Evolutionary conservation across 2,797 vertebrate species (phyloP).

Genomic region (Callimico goeldii): DNA sequence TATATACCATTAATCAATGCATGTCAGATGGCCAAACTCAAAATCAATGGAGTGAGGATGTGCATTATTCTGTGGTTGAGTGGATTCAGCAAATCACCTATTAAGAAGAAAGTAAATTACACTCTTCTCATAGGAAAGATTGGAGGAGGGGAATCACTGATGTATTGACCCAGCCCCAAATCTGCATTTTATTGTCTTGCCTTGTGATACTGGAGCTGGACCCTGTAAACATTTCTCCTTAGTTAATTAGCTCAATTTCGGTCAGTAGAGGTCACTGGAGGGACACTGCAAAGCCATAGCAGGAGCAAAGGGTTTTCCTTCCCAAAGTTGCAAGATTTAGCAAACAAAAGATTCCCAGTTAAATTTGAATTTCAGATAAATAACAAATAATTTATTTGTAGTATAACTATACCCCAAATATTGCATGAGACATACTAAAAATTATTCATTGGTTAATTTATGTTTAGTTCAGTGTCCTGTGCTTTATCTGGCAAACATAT

Average conservation of each 20-base stretch:
- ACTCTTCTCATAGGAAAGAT: background rate
- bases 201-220: background rate
- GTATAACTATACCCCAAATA: background rate
- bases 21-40: background rate
- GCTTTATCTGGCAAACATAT: background rate
- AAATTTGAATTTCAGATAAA: background rate
- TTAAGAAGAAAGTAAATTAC: background rate
- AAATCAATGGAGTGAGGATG: accelerated
- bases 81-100: background rate
- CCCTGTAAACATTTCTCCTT: background rate
- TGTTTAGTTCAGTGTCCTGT: background rate
- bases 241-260: background rate
- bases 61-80: accelerated
- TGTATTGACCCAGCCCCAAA: background rate
- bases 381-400: background rate
- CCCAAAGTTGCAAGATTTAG: background rate
- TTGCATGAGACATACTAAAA: background rate
- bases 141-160: background rate
- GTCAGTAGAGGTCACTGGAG: background rate
- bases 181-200: background rate
- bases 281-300: background rate
- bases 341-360: background rate
- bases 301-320: background rate
- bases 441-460: background rate
- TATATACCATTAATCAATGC: background rate